These are phyloP conservation scores for Drosophila melanosoma DNA, from an alignment of 2,888 invertebrate species.

Conservation along the genomic window DNA sequence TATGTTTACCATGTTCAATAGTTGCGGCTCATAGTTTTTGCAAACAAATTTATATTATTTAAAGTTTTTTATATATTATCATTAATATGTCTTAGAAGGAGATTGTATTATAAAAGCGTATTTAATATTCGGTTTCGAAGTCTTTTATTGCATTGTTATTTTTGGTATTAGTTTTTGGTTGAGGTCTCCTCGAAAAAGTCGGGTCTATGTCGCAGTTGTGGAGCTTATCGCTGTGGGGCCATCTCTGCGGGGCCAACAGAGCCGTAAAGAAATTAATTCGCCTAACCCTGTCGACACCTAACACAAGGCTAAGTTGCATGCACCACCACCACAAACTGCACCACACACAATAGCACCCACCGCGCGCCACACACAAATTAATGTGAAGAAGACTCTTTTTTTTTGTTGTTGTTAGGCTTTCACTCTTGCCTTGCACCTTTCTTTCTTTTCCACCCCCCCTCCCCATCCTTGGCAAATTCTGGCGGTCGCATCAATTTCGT, in stretches of 20 bases:
- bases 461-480: constrained; percentile 29
- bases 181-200: constrained; percentile 19
- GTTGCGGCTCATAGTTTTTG: too few species aligned
- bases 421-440: constrained; percentile 30
- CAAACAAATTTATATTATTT: too few species aligned
- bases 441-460: constrained; percentile 17
- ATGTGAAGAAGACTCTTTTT: constrained; percentile 57
- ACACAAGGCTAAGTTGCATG: constrained; percentile 59
- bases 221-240: constrained; percentile 64
- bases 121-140: neutral
- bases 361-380: constrained; percentile 8
- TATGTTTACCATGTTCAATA: too few species aligned
- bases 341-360: constrained; percentile 11
- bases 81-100: neutral
- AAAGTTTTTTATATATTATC: too few species aligned
- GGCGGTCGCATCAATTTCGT: constrained; percentile 57
- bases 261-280: constrained; percentile 79
- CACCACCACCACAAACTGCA: constrained; percentile 16
- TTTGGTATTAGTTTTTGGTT: neutral
- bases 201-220: constrained; percentile 35
- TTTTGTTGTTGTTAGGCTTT: constrained; percentile 40
- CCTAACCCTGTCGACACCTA: constrained; percentile 80
- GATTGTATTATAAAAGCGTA: neutral
- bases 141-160: neutral
- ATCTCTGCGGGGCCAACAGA: constrained; percentile 64